Conservation (phyloP, 2,113 vertebrate species). For the Sturnira hondurensis region DNA sequence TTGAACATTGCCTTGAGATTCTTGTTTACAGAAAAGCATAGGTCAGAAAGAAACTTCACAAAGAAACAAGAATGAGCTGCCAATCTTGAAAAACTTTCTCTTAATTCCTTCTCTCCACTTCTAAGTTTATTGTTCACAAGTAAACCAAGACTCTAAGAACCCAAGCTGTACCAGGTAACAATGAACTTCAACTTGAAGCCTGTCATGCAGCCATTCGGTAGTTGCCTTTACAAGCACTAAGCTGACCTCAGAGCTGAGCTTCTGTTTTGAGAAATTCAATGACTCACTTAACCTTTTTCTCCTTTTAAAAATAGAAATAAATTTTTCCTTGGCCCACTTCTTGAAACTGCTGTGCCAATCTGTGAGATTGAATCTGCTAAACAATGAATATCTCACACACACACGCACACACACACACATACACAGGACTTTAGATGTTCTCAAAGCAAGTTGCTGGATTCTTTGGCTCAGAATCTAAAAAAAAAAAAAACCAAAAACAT, state of each 20-base stretch:
- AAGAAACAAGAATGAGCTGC: conserved; percentile 5
- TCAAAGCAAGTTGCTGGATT: not conserved
- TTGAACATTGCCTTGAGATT: not conserved
- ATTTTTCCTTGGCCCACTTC: not conserved
- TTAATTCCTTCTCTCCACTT: not conserved
- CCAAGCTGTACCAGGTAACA: not conserved
- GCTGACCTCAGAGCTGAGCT: not conserved
- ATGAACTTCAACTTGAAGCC: not conserved
- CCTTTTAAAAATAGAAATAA: not conserved
- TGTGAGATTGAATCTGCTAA: not conserved
- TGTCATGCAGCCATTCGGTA: not conserved
- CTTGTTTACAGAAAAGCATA: not conserved
- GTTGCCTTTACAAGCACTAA: not conserved
- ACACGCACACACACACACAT: too few relatives aligned
- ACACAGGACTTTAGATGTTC: not conserved
- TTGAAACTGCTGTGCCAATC: not conserved
- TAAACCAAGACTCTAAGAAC: not conserved
- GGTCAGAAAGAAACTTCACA: not conserved
- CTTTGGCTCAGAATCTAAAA: not conserved
- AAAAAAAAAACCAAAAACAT: not conserved
- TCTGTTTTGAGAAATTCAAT: not conserved
- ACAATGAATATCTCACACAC: not conserved
- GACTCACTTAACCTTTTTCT: not conserved
- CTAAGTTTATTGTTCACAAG: not conserved
- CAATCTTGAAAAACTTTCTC: not conserved